These are phyloP conservation scores for Origma solitaria DNA, from an alignment of 2,113 vertebrate species.

Conservation along the genomic window DNA sequence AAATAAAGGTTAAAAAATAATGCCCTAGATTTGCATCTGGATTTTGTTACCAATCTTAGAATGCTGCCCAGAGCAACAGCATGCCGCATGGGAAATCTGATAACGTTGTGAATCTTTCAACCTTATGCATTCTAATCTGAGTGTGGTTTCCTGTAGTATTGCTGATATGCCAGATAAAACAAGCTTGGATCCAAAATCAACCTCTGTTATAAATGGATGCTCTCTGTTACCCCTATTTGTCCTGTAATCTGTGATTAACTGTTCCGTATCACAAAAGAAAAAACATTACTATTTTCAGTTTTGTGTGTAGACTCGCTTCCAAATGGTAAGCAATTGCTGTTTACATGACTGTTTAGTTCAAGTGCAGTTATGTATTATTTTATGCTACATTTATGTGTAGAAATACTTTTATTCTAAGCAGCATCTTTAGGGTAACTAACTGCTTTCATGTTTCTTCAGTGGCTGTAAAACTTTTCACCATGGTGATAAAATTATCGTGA, in stretches of 20 bases:
- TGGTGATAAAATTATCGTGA: background rate
- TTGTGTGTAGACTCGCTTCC: background rate
- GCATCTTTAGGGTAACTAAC: background rate
- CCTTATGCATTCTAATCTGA: conserved; percentile 16
- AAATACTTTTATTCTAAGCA: background rate
- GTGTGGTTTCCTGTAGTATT: conserved; percentile 37
- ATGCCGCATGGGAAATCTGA: conserved; percentile 42
- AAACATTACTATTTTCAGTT: background rate
- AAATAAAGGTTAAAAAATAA: conserved; percentile 46
- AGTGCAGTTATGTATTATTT: conserved; percentile 10
- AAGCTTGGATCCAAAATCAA: conserved; percentile 50
- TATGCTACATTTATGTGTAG: background rate
- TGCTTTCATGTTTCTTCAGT: background rate
- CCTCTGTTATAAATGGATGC: conserved; percentile 15
- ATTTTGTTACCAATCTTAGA: conserved; percentile 32
- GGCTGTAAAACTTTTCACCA: background rate
- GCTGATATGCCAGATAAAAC: conserved; percentile 43
- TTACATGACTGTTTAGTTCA: background rate
- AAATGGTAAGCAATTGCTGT: background rate
- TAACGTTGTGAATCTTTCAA: conserved; percentile 26
- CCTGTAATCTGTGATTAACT: conserved; percentile 8
- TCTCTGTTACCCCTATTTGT: background rate
- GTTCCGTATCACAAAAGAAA: background rate
- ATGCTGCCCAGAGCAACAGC: background rate
- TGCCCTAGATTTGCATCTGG: conserved; percentile 30